These are phyloP conservation scores for Ophiodon elongatus DNA, from an alignment of 2,113 vertebrate genomes.

Conservation along the genomic window DNA sequence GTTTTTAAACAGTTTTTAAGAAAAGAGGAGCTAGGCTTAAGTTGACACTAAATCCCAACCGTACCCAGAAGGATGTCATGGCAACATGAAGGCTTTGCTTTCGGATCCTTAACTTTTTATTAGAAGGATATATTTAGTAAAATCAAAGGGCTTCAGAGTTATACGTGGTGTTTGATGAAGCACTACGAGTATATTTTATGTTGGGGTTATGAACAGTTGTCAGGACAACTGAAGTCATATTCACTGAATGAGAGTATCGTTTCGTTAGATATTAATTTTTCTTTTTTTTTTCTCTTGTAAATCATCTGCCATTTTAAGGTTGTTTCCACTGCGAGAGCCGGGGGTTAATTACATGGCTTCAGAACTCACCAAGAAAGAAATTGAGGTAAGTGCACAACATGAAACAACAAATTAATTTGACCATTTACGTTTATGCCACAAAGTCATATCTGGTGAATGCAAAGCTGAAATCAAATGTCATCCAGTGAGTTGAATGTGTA, in stretches of 20 bases:
- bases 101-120: not conserved
- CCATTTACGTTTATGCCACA: not conserved
- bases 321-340: slow-evolving; percentile 94
- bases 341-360: slow-evolving; percentile 94
- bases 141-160: not conserved
- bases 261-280: slow-evolving; percentile 30
- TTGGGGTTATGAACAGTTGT: not conserved
- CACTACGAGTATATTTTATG: not conserved
- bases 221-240: not conserved
- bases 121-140: not conserved
- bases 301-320: slow-evolving; percentile 78
- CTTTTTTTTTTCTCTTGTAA: slow-evolving; percentile 19
- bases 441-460: not conserved
- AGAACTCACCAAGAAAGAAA: slow-evolving; percentile 91
- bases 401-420: not conserved
- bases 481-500: not conserved
- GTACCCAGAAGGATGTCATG: not conserved
- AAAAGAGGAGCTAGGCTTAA: not conserved
- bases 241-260: not conserved
- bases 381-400: slow-evolving; percentile 85
- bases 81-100: not conserved
- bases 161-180: not conserved
- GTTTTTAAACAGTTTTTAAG: not conserved
- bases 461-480: not conserved
- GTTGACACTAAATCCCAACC: not conserved